phyloP scores from a whole-genome alignment of 1,140 invertebrate genomes.

The Popillia japonica region DNA sequence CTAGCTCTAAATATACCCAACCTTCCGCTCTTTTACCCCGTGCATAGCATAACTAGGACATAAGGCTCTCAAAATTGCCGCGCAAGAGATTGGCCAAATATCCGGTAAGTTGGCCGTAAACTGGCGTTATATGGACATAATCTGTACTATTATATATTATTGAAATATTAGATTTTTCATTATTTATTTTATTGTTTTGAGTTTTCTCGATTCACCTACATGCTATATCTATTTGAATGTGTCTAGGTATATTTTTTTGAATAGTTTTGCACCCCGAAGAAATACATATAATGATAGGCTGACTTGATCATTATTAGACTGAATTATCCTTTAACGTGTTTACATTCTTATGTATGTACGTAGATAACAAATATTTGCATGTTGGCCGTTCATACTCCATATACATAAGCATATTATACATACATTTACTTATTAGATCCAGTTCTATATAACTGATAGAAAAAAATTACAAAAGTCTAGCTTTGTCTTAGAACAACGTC shows the following conservation, averaged over 20 bases:
- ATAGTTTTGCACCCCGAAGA: neutral
- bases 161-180: neutral
- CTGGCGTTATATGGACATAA: neutral
- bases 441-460: neutral
- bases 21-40: neutral
- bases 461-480: neutral
- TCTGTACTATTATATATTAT: constrained; percentile 6
- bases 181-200: neutral
- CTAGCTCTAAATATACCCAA: constrained; percentile 14
- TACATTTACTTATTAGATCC: constrained; percentile 1
- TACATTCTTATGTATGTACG: neutral
- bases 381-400: constrained; percentile 2
- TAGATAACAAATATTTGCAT: neutral
- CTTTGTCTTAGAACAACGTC: no score
- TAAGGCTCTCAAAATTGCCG: constrained; percentile 9
- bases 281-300: constrained; percentile 3
- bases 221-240: constrained; percentile 6
- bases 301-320: constrained; percentile 1
- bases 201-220: neutral
- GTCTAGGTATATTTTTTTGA: neutral
- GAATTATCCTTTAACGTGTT: neutral
- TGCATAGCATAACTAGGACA: constrained; percentile 2
- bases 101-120: constrained; percentile 21
- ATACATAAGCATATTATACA: constrained; percentile 15
- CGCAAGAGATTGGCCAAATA: constrained; percentile 7